These are phyloP conservation scores for Rhincodon typus DNA, from an alignment of 2,797 vertebrate species.

Conservation along the genomic window DNA sequence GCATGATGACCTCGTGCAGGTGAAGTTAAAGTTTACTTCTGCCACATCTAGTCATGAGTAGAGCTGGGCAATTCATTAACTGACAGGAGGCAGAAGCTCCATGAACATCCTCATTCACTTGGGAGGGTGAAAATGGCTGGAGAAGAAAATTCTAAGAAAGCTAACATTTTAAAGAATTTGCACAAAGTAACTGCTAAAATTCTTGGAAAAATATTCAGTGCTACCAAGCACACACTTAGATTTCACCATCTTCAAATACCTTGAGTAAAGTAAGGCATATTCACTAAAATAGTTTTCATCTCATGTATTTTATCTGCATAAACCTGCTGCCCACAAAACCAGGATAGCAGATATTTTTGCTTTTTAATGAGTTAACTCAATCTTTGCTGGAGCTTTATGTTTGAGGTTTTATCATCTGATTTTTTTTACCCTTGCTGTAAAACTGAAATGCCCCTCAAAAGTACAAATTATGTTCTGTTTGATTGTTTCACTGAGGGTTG, in stretches of 20 bases:
- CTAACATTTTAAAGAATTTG: background rate
- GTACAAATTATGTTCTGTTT: background rate
- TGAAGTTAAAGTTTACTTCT: background rate
- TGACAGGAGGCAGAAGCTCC: background rate
- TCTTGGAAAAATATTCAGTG: background rate
- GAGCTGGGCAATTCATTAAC: background rate
- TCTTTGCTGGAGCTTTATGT: background rate
- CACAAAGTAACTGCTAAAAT: background rate
- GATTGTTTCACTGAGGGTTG: background rate
- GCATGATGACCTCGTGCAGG: too few species aligned
- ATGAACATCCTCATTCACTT: background rate
- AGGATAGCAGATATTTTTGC: background rate
- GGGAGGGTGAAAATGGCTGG: background rate
- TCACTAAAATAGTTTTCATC: background rate
- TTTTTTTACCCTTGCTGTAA: background rate
- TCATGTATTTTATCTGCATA: background rate
- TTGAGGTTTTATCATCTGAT: background rate
- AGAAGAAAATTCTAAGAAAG: background rate
- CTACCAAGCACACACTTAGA: background rate
- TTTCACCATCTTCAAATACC: background rate
- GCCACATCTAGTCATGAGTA: background rate
- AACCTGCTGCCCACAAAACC: background rate
- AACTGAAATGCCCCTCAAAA: background rate
- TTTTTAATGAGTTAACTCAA: background rate
- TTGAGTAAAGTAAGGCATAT: background rate